phyloP scores from a whole-genome alignment of 2,113 vertebrate genomes.

The Rafetus swinhoei region DNA sequence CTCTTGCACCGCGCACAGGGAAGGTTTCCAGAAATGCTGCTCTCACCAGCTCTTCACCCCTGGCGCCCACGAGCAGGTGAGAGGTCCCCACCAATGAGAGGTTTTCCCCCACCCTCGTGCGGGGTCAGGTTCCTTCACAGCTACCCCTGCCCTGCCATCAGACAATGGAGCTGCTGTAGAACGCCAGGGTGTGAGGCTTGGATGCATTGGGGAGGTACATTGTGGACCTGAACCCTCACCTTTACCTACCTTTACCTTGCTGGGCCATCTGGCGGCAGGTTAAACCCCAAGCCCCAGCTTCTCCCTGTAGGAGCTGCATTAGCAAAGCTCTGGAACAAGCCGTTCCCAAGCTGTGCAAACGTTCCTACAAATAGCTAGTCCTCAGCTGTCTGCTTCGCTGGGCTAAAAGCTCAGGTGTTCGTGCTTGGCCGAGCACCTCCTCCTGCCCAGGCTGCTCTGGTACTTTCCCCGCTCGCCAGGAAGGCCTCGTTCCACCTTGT shows the following conservation, averaged over 20 bases:
- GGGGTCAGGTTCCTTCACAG: neutral
- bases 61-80: neutral
- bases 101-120: neutral
- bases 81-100: neutral
- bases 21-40: neutral
- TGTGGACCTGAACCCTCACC: neutral
- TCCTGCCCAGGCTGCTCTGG: neutral
- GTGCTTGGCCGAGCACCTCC: neutral
- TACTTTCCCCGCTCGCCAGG: neutral
- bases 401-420: neutral
- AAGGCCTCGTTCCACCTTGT: neutral
- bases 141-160: neutral
- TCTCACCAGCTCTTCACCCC: neutral
- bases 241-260: neutral
- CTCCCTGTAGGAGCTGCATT: neutral
- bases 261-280: neutral
- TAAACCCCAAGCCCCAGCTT: neutral
- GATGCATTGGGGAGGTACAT: neutral
- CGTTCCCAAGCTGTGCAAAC: neutral
- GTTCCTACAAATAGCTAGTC: neutral
- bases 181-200: neutral
- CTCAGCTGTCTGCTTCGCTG: neutral
- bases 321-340: neutral
- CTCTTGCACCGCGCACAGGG: neutral
- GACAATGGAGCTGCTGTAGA: too few species aligned